Evolutionary conservation across 2,113 vertebrate species (phyloP).

Genomic region (Catharus fuscescens): DNA sequence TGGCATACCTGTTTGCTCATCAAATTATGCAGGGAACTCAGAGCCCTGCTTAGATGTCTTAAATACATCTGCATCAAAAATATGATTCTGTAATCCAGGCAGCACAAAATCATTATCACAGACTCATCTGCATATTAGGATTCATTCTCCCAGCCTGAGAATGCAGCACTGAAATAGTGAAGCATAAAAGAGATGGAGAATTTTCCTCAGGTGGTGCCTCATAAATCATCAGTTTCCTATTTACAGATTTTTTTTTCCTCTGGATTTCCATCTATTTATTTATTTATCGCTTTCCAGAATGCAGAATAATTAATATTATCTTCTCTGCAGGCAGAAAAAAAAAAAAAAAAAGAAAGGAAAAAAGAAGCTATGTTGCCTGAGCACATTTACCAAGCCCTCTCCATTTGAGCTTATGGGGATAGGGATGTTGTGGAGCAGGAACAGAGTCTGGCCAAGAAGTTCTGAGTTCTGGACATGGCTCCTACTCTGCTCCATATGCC

Average conservation of each 20-base stretch:
- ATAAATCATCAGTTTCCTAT: slow-evolving; percentile 58
- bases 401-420: not conserved
- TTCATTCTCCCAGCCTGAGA: slow-evolving; percentile 41
- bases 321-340: not conserved
- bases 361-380: not conserved
- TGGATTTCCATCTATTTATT: slow-evolving; percentile 37
- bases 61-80: slow-evolving; percentile 51
- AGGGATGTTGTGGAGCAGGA: not conserved
- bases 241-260: not conserved
- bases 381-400: not conserved
- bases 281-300: slow-evolving; percentile 53
- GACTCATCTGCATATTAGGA: slow-evolving; percentile 62
- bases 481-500: not conserved
- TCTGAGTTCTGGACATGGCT: not conserved
- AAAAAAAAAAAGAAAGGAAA: not conserved
- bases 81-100: slow-evolving; percentile 43
- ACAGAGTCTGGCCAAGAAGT: not conserved
- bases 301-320: slow-evolving; percentile 53
- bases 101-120: slow-evolving; percentile 61
- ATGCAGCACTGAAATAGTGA: slow-evolving; percentile 39
- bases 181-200: slow-evolving; percentile 55
- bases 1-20: slow-evolving; percentile 55
- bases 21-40: slow-evolving; percentile 58
- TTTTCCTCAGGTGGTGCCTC: slow-evolving; percentile 51
- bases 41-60: slow-evolving; percentile 46